phyloP scores from a whole-genome alignment of 1,140 invertebrate species.

The Apis cerana region DNA sequence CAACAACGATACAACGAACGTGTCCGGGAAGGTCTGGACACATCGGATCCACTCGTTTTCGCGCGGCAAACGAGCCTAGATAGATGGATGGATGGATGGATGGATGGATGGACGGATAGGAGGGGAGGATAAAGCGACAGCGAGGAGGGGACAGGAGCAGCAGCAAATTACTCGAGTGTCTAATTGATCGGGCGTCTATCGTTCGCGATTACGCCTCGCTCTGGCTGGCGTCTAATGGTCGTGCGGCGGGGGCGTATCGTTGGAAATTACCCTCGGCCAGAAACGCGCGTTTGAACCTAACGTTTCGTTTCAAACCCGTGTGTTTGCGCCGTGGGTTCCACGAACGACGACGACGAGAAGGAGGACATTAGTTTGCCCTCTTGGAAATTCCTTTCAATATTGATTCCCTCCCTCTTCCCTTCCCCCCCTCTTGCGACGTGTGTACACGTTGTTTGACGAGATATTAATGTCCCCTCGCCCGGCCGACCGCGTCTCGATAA shows the following conservation, averaged over 20 bases:
- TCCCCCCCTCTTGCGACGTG: not conserved
- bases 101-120: not conserved
- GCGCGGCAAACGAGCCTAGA: conserved; percentile 26
- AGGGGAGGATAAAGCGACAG: not conserved
- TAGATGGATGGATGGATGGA: not conserved
- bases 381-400: conserved; percentile 42
- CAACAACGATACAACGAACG: not conserved
- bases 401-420: not conserved
- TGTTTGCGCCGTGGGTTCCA: not conserved
- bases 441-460: conserved; percentile 31
- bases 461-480: conserved; percentile 30
- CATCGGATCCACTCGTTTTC: conserved; percentile 6
- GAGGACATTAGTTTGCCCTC: conserved; percentile 26
- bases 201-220: conserved; percentile 45
- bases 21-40: conserved; percentile 35
- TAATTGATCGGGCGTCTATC: conserved; percentile 60
- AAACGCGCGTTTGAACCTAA: conserved; percentile 10
- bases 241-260: conserved; percentile 27
- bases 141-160: not conserved
- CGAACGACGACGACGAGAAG: not conserved
- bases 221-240: conserved; percentile 41
- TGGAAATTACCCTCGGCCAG: conserved; percentile 30
- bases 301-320: conserved; percentile 1
- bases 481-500: conserved; percentile 24
- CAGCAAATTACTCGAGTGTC: conserved; percentile 53